Base-by-base conservation (phyloP, 2,888 invertebrate genomes). In the Melipona bicolor region DNA sequence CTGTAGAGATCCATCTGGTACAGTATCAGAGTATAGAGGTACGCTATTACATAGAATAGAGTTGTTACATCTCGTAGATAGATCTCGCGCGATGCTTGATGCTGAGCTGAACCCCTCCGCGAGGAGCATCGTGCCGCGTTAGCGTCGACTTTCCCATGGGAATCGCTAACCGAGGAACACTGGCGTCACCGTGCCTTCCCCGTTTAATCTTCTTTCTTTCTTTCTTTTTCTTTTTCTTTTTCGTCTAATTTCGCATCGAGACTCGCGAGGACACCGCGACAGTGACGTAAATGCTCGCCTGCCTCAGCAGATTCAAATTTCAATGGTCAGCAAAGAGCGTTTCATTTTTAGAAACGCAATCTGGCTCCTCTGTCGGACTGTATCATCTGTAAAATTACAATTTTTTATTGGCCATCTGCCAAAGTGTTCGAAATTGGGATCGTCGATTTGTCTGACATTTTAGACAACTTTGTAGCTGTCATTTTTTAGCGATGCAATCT, bases 1-100 rank as follows among this genome's bases (percentile, higher is more conserved):
- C 89, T 88, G 89, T 89, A 89, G 62, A 89, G 54, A 78, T 80
- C 73, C 21, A 68, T 76, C 71, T 89, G 86, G 89, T 81, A 89
- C 89, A 89, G 89, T 89, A 89, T 87, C 5, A 64, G 56, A 49
- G 17, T 56, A 36, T 50, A 19, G 24, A 27, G 19, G 21, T 43
- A 27, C 15, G 27, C 27, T 61, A 11, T 24, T 24, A 24, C 1
- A 24, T 43, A 43, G 43, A 43, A 43, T 9, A 43, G 43, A 11
- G 43, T 9, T 11, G 43, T 43, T 43, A 43, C 9, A 43, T 32
- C 19, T 19, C 17, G 24, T 61, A 0, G 19, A 21, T 0, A 21
- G 19, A 13, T 64, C 13, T 21, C 13, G 21, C 62, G 27, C 27
- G 27, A 32, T 62, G 17, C 62, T 62, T 27, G 43, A 9, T 11